Conservation (phyloP, 1,140 invertebrate genomes). For the Akabosia matsudoensis region DNA sequence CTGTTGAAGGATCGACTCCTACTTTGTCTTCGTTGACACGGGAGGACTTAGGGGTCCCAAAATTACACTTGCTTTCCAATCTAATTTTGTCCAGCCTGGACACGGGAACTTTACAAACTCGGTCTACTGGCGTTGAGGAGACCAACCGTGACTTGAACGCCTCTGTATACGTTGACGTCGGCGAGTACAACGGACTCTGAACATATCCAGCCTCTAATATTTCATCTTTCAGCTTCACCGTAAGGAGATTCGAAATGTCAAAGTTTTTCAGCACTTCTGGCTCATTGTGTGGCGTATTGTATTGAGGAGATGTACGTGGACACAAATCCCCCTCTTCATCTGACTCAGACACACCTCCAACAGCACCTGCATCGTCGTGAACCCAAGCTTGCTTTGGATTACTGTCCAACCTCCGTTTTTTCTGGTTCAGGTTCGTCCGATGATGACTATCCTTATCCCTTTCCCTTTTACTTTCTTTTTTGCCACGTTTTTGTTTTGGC, state of each 20-base stretch:
- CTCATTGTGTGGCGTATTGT: not conserved
- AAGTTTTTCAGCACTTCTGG: not conserved
- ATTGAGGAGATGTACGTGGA: not conserved
- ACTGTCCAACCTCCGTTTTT: conserved; percentile 24
- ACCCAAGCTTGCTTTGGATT: conserved; percentile 17
- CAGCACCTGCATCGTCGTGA: not conserved
- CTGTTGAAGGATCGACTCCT: not conserved
- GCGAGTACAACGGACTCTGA: conserved; percentile 11
- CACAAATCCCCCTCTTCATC: too few relatives aligned
- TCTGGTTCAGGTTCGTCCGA: not conserved
- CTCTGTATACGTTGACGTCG: not conserved
- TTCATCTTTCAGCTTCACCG: conserved; percentile 21
- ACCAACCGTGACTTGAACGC: not conserved
- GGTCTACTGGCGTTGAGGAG: not conserved
- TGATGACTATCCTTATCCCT: conserved; percentile 16
- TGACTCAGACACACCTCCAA: not conserved
- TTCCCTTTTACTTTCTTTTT: conserved; percentile 24
- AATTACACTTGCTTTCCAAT: not conserved
- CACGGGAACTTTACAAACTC: not conserved
- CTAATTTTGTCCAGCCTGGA: not conserved
- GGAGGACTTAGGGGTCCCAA: not conserved
- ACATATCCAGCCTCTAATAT: conserved; percentile 10
- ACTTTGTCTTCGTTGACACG: not conserved
- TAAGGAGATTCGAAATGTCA: not conserved
- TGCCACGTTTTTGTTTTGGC: not conserved